Conservation (phyloP, 1,140 invertebrate genomes). For the Diorhabda carinulata region DNA sequence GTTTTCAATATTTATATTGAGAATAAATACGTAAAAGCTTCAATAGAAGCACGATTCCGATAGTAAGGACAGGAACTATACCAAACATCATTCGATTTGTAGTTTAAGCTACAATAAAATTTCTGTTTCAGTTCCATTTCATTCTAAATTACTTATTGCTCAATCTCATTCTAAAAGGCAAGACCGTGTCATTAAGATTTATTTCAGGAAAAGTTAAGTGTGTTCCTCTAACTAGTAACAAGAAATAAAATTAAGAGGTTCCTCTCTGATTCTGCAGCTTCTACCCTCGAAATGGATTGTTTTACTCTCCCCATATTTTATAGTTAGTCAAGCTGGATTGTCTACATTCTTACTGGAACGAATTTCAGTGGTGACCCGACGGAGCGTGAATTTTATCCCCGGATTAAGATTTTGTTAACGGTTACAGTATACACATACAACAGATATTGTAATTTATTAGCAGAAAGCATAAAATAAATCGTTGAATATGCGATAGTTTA, state of each 20-base stretch:
- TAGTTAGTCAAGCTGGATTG: constrained; percentile 11
- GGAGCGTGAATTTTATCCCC: constrained; percentile 8
- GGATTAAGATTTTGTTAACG: neutral
- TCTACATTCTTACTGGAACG: constrained; percentile 11
- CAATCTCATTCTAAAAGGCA: constrained; percentile 2
- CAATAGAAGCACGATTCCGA: too few relatives aligned
- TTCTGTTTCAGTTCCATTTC: neutral
- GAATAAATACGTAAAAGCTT: too few relatives aligned
- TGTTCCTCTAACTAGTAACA: constrained; percentile 18
- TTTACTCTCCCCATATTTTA: constrained; percentile 17
- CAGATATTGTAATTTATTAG: too few relatives aligned
- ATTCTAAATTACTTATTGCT: neutral
- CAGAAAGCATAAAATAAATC: too few relatives aligned
- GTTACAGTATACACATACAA: too few relatives aligned
- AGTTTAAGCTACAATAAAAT: too few relatives aligned
- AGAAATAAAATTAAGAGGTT: constrained; percentile 20
- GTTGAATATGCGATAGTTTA: too few relatives aligned
- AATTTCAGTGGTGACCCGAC: neutral
- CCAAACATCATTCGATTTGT: too few relatives aligned
- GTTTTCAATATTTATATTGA: too few relatives aligned
- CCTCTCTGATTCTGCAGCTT: constrained; percentile 1
- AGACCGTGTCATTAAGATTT: constrained; percentile 14
- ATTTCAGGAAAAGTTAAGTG: constrained; percentile 20
- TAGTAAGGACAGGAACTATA: too few relatives aligned
- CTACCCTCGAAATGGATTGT: constrained; percentile 14